Evolutionary conservation across 2,797 vertebrate species (phyloP).

Genomic region (Scolopax bukidnonensis): DNA sequence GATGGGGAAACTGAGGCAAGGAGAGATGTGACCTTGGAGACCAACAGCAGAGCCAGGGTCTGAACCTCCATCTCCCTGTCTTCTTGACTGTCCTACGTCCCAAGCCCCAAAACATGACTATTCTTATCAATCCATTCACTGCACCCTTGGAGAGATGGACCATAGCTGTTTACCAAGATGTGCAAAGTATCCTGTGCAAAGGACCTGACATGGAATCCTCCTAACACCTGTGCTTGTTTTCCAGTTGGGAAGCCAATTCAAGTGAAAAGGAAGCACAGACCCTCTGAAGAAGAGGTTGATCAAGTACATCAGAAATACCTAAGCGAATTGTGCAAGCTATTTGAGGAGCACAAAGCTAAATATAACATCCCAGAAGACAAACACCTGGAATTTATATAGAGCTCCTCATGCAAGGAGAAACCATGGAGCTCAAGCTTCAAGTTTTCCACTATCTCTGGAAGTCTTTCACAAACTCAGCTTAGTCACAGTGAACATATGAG

Average conservation of each 20-base stretch:
- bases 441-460: neutral
- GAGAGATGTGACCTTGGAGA: neutral
- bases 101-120: neutral
- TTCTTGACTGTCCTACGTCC: neutral
- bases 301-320: conserved; percentile 86
- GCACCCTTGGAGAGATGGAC: neutral
- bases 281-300: conserved; percentile 83
- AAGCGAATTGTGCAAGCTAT: conserved; percentile 84
- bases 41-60: neutral
- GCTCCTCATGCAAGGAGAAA: neutral
- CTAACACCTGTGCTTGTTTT: neutral
- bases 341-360: conserved; percentile 90
- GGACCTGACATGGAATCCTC: neutral
- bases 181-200: neutral
- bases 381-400: conserved; percentile 86
- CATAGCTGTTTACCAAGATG: neutral
- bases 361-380: conserved; percentile 85
- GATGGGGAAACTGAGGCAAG: neutral
- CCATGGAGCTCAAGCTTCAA: neutral
- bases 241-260: conserved; percentile 91
- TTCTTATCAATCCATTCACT: accelerated
- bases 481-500: neutral
- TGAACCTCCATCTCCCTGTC: neutral
- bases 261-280: conserved; percentile 80
- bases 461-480: neutral